Conservation (phyloP, 2,113 vertebrate species). For the Craseonycteris thonglongyai region DNA sequence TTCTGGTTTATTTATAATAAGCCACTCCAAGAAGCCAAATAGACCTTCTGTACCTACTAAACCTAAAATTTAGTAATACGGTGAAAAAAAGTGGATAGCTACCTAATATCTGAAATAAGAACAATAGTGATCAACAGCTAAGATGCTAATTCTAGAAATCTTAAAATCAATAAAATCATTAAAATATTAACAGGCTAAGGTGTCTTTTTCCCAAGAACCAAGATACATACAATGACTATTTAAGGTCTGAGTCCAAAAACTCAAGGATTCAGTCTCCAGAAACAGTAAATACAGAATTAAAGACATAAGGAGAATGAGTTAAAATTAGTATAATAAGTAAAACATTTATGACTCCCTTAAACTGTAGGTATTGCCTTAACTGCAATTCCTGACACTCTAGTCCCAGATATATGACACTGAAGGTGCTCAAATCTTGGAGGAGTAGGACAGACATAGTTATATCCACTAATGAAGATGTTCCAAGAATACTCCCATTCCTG, state of each 20-base stretch:
- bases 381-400: neutral
- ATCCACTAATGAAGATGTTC: neutral
- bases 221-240: neutral
- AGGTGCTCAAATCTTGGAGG: neutral
- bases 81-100: neutral
- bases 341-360: neutral
- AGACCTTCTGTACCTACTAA: conserved; percentile 57
- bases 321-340: neutral
- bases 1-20: conserved; percentile 80
- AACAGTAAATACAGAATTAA: neutral
- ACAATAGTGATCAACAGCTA: neutral
- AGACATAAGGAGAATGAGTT: neutral
- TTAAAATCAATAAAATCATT: neutral
- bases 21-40: conserved; percentile 57
- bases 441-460: neutral
- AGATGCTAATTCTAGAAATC: neutral
- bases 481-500: neutral
- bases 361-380: neutral
- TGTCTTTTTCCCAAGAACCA: neutral
- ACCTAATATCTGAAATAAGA: conserved; percentile 9
- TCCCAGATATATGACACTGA: neutral
- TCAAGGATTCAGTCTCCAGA: neutral
- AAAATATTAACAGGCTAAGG: neutral
- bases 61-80: conserved; percentile 43
- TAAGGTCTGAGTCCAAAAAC: neutral